Percentiles rank a stretch among this genome's conserved stretches.
phyloP scores from a whole-genome alignment of 2,113 vertebrate species.

The Bujurquina vittata region DNA sequence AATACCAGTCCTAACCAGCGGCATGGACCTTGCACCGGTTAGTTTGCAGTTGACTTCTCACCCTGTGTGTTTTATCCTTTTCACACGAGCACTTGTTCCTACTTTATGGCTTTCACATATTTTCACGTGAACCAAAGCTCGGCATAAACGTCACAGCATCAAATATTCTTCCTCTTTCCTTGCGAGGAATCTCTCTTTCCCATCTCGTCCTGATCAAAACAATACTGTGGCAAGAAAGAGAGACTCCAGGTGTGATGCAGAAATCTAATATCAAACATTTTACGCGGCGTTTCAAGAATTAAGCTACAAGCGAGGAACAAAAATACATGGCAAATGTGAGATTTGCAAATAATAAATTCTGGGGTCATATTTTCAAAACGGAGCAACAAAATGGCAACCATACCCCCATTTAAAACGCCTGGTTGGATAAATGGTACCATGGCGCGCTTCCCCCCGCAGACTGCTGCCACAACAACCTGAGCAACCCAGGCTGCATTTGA shows the following conservation, averaged over 20 bases:
- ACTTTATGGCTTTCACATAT: constrained; percentile 13
- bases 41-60: constrained; percentile 29
- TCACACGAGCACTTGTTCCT: neutral
- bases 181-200: constrained; percentile 58
- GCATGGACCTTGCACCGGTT: constrained; percentile 55
- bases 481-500: constrained; percentile 40
- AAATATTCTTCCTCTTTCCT: constrained; percentile 58
- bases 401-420: constrained; percentile 28
- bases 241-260: constrained; percentile 28
- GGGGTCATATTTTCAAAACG: neutral
- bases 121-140: constrained; percentile 35
- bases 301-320: neutral
- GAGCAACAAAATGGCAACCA: constrained; percentile 57
- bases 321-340: neutral
- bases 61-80: constrained; percentile 14
- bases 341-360: neutral
- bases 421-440: constrained; percentile 27
- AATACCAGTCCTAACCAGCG: constrained; percentile 39
- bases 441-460: neutral
- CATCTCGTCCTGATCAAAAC: constrained; percentile 65
- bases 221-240: constrained; percentile 19
- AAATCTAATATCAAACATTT: constrained; percentile 6
- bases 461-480: constrained; percentile 55
- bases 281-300: neutral
- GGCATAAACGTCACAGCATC: constrained; percentile 5